These are phyloP conservation scores for Cebidichthys violaceus DNA, from an alignment of 2,113 vertebrate species.

Conservation along the genomic window DNA sequence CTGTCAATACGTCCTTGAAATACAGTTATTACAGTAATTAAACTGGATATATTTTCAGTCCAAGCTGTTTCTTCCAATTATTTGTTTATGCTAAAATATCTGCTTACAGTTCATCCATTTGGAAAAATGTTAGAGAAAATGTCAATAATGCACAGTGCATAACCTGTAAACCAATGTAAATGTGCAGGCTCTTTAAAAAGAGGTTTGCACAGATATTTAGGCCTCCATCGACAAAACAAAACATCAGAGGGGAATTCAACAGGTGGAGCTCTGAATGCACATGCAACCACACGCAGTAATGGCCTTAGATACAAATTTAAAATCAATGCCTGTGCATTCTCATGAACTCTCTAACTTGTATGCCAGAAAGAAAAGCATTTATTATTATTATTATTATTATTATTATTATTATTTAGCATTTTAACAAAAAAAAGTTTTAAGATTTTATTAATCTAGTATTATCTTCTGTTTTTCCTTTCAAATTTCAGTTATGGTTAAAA, in stretches of 20 bases:
- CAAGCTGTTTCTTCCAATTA: not conserved
- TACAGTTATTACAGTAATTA: not conserved
- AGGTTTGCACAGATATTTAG: not conserved
- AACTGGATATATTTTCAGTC: not conserved
- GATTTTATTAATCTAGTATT: not conserved
- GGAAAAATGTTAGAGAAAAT: not conserved
- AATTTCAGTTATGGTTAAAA: not conserved
- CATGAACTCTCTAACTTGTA: not conserved
- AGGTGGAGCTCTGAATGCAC: not conserved
- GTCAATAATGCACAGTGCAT: not conserved
- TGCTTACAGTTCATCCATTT: no score
- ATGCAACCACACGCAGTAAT: not conserved
- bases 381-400: no score
- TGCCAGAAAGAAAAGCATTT: not conserved
- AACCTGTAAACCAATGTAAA: not conserved
- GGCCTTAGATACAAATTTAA: not conserved
- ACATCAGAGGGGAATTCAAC: not conserved
- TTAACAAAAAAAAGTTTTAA: not conserved
- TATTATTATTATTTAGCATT: not conserved
- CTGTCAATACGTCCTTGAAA: not conserved
- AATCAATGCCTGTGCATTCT: not conserved
- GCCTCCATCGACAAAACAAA: not conserved
- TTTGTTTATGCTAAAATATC: not conserved
- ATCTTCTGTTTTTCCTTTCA: not conserved
- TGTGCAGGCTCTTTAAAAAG: not conserved